These are phyloP conservation scores for Xanthia togata DNA, from an alignment of 2,888 invertebrate species.

Conservation along the genomic window DNA sequence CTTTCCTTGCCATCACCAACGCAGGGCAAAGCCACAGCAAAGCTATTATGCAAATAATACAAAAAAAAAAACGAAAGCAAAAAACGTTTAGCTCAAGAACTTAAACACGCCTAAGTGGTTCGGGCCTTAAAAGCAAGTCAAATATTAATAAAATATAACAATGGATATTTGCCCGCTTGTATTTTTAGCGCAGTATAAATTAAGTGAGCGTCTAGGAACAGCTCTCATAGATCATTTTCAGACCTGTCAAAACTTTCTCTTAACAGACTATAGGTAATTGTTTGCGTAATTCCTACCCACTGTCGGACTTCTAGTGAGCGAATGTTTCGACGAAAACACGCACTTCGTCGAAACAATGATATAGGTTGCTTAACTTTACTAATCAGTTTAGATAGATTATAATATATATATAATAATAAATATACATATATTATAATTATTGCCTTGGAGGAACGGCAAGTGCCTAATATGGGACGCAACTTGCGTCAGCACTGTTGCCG, in stretches of 20 bases:
- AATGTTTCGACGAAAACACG: constrained; percentile 20
- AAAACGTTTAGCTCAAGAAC: constrained; percentile 7
- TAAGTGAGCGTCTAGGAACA: constrained; percentile 40
- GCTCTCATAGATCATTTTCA: constrained; percentile 62
- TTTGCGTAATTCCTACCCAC: constrained; percentile 46
- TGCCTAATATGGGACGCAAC: too few relatives aligned
- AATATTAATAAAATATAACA: constrained; percentile 46
- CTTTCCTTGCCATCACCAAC: background rate
- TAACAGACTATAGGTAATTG: constrained; percentile 55
- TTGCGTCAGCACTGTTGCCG: too few relatives aligned
- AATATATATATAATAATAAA: too few relatives aligned
- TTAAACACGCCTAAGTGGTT: constrained; percentile 20
- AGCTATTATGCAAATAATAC: background rate
- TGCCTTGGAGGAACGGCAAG: too few relatives aligned
- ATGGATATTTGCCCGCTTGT: constrained; percentile 51
- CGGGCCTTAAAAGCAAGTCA: constrained; percentile 20
- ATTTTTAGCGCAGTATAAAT: constrained; percentile 60
- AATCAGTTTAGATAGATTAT: too few relatives aligned
- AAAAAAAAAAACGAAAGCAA: background rate
- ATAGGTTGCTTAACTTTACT: constrained; percentile 14
- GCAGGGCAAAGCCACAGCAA: background rate
- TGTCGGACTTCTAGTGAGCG: constrained; percentile 1
- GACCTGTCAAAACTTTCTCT: constrained; percentile 65
- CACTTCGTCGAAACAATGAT: background rate
- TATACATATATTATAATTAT: too few relatives aligned